These are phyloP conservation scores for Penelope pileata DNA, from an alignment of 2,113 vertebrate genomes.

Conservation along the genomic window DNA sequence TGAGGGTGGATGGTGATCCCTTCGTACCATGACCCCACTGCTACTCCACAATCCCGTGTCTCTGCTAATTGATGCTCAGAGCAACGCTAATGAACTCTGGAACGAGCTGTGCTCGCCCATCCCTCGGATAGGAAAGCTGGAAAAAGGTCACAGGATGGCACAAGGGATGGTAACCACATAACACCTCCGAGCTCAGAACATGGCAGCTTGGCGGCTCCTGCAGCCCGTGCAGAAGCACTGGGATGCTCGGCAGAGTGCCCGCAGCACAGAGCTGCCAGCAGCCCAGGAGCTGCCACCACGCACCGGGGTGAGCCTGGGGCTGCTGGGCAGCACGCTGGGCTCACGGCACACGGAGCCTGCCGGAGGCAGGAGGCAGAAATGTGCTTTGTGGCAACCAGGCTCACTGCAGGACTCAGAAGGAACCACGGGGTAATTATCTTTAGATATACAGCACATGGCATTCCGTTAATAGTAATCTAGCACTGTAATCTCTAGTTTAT, in stretches of 20 bases:
- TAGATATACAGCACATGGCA: neutral
- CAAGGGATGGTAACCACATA: neutral
- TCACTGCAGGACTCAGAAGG: neutral
- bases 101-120: neutral
- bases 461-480: neutral
- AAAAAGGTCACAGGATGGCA: neutral
- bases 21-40: neutral
- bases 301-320: neutral
- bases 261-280: neutral
- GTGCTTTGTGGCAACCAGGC: constrained; percentile 14
- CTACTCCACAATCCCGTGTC: neutral
- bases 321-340: neutral
- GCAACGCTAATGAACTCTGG: neutral
- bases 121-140: neutral
- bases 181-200: neutral
- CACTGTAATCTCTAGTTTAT: neutral
- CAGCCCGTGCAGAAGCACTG: neutral
- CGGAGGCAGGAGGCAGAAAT: neutral
- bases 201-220: neutral
- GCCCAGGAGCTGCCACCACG: neutral
- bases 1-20: neutral
- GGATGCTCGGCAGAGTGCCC: neutral
- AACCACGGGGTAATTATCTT: neutral
- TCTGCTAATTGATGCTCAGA: neutral
- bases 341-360: neutral